Percentiles rank a stretch among this genome's conserved stretches.
These are phyloP conservation scores for Myzus persicae DNA, from an alignment of 1,140 invertebrate genomes.

Conservation along the genomic window DNA sequence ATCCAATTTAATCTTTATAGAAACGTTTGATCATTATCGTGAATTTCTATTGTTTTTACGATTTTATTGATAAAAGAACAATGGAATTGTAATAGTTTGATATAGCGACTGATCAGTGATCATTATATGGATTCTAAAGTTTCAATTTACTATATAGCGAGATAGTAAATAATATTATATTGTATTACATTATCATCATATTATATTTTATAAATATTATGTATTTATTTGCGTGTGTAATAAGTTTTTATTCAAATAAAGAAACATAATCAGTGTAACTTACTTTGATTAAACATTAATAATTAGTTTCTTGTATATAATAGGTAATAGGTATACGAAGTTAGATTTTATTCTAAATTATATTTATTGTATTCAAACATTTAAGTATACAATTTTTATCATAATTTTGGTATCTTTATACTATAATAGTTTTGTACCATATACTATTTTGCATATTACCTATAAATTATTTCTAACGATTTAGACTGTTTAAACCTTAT, in stretches of 20 bases:
- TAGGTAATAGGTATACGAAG: background rate
- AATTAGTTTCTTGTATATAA: background rate
- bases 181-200: background rate
- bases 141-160: background rate
- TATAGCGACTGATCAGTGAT: constrained; percentile 50
- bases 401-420: too few relatives aligned
- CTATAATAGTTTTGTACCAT: too few relatives aligned
- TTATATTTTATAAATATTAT: background rate
- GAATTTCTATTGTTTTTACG: constrained; percentile 42
- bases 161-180: background rate
- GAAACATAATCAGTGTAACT: background rate
- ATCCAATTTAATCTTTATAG: background rate
- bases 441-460: background rate
- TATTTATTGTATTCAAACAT: background rate
- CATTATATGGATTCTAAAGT: constrained; percentile 38
- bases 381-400: too few relatives aligned
- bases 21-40: constrained; percentile 35
- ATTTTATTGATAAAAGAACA: constrained; percentile 56
- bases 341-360: background rate
- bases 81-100: background rate
- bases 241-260: background rate
- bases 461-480: background rate
- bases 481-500: too few relatives aligned
- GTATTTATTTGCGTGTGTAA: background rate
- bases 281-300: background rate